A percentile compares a stretch with the other conserved stretches of the same genome.
phyloP scores from a whole-genome alignment of 2,113 vertebrate species.

The Echinops telfairi region DNA sequence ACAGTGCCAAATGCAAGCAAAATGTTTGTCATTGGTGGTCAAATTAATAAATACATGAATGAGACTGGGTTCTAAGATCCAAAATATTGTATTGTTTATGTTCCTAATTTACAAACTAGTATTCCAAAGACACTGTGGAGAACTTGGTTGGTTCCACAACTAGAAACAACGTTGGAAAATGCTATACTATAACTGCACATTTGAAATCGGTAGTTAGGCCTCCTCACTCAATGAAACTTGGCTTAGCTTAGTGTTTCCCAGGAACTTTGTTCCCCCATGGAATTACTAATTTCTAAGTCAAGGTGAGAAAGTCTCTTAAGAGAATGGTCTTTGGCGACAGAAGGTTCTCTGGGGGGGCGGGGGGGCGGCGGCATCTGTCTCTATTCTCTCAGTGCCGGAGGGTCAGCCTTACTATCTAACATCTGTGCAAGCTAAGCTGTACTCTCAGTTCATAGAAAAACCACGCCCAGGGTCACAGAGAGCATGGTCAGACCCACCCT shows the following conservation, averaged over 20 bases:
- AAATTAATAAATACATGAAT: background rate
- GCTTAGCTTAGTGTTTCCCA: background rate
- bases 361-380: too few species aligned
- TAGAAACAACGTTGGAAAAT: conserved; percentile 40
- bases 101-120: background rate
- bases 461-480: background rate
- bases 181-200: background rate
- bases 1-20: background rate
- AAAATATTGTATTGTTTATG: conserved; percentile 8
- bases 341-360: too few species aligned
- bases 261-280: background rate
- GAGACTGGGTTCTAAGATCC: background rate
- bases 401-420: conserved; percentile 24
- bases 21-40: background rate
- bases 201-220: background rate
- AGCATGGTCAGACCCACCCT: background rate
- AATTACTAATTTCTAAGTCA: conserved; percentile 9
- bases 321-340: background rate
- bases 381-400: background rate
- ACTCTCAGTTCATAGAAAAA: conserved; percentile 13
- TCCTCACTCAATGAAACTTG: background rate
- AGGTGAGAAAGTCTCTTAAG: background rate
- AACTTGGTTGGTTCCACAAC: background rate
- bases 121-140: background rate
- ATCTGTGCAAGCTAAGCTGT: background rate